Conservation (phyloP, 2,113 vertebrate species). For the Microtus montanus region DNA sequence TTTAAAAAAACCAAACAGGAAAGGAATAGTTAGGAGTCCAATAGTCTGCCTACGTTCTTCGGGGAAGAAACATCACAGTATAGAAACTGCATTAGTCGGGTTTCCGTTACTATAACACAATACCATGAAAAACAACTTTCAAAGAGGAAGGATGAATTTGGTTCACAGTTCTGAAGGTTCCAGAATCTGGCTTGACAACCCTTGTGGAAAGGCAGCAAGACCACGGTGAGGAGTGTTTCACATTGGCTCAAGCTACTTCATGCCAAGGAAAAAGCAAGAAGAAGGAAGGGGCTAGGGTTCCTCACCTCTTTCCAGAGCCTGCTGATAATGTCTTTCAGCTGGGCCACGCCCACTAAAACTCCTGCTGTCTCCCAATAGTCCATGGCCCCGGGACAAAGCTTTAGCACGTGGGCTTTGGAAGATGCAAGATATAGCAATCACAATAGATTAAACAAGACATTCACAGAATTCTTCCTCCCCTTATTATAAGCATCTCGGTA, state of each 20-base stretch:
- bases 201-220: background rate
- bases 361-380: background rate
- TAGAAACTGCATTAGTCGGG: background rate
- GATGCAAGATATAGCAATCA: background rate
- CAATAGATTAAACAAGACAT: background rate
- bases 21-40: background rate
- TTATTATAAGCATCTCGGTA: background rate
- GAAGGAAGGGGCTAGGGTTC: background rate
- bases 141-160: background rate
- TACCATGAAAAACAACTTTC: background rate
- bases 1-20: background rate
- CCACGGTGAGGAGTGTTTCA: background rate
- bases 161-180: background rate
- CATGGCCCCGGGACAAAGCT: background rate
- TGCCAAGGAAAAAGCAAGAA: background rate
- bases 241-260: background rate
- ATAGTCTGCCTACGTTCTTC: background rate
- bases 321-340: background rate
- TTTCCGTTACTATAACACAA: background rate
- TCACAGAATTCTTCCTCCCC: background rate
- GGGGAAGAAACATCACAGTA: background rate
- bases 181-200: background rate
- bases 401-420: background rate
- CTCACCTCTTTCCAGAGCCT: background rate
- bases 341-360: background rate